Conservation (phyloP, 2,797 vertebrate genomes). For the Phoeniculus purpureus region DNA sequence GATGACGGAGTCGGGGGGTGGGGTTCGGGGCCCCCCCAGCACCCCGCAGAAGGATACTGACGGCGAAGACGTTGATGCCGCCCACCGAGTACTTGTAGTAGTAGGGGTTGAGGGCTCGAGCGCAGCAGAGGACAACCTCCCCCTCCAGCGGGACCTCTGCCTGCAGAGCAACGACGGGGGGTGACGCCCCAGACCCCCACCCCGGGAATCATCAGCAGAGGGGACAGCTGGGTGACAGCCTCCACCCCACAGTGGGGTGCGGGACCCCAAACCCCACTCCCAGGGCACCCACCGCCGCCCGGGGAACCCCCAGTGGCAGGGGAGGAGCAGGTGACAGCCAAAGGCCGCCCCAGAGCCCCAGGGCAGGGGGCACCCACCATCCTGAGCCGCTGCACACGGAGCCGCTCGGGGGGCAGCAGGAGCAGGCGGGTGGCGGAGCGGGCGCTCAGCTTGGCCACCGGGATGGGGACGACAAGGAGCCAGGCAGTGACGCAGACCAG, state of each 20-base stretch:
- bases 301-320: no score
- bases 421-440: conserved; percentile 74
- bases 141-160: conserved; percentile 69
- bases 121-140: conserved; percentile 81
- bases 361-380: conserved; percentile 70
- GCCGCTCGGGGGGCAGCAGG: conserved; percentile 77
- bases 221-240: no score
- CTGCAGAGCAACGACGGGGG: conserved; percentile 24
- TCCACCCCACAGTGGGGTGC: no score
- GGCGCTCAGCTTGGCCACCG: conserved; percentile 83
- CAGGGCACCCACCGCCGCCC: no score
- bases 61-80: conserved; percentile 86
- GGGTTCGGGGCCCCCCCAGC: background rate
- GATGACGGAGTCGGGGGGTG: background rate
- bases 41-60: conserved; percentile 81
- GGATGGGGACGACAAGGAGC: conserved; percentile 85
- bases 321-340: no score
- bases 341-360: accelerated
- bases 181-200: background rate
- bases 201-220: accelerated
- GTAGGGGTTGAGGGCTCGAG: conserved; percentile 84
- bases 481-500: conserved; percentile 82
- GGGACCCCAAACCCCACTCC: no score
- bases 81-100: conserved; percentile 89
- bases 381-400: conserved; percentile 68